Conservation (phyloP, 1,140 invertebrate genomes). For the Neocloeon triangulifer region DNA sequence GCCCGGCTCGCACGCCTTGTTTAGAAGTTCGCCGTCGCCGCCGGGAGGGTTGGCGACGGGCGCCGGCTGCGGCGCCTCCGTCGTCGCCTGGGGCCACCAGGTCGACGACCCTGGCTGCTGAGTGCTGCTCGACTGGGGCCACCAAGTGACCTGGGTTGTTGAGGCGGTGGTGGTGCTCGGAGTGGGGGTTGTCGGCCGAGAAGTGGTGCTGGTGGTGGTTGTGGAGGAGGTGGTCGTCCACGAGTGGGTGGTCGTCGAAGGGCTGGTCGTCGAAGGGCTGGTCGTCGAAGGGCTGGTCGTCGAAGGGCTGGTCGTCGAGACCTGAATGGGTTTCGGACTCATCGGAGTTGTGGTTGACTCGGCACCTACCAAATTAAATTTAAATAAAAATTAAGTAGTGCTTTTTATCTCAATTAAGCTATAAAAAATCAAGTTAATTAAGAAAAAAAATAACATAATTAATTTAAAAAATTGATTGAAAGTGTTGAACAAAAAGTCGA, state of each 20-base stretch:
- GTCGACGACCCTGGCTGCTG: conserved; percentile 14
- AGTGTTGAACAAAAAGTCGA: too few species aligned
- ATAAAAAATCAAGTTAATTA: too few species aligned
- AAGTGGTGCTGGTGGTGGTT: conserved; percentile 12
- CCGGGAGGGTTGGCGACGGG: conserved; percentile 11
- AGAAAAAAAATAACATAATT: conserved; percentile 2
- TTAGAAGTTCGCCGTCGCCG: conserved; percentile 7
- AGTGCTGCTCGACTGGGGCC: conserved; percentile 9
- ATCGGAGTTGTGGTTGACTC: conserved; percentile 3
- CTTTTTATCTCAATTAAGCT: too few species aligned
- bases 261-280: conserved; percentile 13
- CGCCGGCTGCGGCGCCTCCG: conserved; percentile 7
- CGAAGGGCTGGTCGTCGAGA: conserved; percentile 8
- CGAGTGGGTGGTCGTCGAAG: conserved; percentile 4
- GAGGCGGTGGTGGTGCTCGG: conserved; percentile 11
- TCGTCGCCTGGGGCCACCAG: conserved; percentile 10
- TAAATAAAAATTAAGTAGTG: not conserved
- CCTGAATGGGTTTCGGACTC: conserved; percentile 2
- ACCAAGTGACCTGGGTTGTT: too few species aligned
- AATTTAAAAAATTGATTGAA: not conserved
- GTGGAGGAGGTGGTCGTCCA: conserved; percentile 7
- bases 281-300: conserved; percentile 16
- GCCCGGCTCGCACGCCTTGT: conserved; percentile 28
- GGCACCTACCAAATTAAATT: not conserved
- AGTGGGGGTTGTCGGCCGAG: conserved; percentile 9